Base-by-base conservation (phyloP, 2,888 invertebrate genomes). In the Atrina japonica region DNA sequence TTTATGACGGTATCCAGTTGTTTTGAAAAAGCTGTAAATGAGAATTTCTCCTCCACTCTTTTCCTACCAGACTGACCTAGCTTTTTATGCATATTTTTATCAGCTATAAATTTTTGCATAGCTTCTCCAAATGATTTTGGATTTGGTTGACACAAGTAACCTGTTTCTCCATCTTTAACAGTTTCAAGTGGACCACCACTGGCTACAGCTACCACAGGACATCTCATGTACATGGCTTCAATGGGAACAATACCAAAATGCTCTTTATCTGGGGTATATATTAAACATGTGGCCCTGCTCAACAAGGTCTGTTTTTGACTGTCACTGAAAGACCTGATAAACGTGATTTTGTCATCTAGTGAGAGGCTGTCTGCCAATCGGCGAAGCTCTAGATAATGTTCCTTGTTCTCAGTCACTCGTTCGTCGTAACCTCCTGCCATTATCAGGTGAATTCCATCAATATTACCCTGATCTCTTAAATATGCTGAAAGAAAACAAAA, bases 171-270 rank as follows among this genome's bases (percentile, higher is more conserved):
- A 73, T 91, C 76, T 9, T 83, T 86, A 56, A 99, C 93, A 0
- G 99, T 98, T 91, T 99, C 99, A 1, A 94, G 94, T 0, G 99
- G 99, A 0, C 99, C 99, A 29, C 99, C 99, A 85, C 96, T 96
- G 85, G 96, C 95, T 0, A 96, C 95, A 0, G 99, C 99, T 78
- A 99, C 94, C 0, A 99, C 98, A 3, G 99, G 98, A 86, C 96
- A 96, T 3, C 93, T 93, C 88, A 95, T 94, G 88, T 96, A 96
- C 99, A 99, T 99, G 0, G 98, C 98, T 92, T 99, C 99, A 64
- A 99, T 92, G 0, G 99, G 99, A 9, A 99, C 99, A 84, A 99
- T 99, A 5, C 99, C 99, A 92, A 99, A 99, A 92, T 99, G 99
- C 90, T 99, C 99, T 89, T 96, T 96, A 2, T 95, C 94, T 1